Evolutionary conservation across 1,140 invertebrate genomes (phyloP).

Genomic region (Magallana angulata): DNA sequence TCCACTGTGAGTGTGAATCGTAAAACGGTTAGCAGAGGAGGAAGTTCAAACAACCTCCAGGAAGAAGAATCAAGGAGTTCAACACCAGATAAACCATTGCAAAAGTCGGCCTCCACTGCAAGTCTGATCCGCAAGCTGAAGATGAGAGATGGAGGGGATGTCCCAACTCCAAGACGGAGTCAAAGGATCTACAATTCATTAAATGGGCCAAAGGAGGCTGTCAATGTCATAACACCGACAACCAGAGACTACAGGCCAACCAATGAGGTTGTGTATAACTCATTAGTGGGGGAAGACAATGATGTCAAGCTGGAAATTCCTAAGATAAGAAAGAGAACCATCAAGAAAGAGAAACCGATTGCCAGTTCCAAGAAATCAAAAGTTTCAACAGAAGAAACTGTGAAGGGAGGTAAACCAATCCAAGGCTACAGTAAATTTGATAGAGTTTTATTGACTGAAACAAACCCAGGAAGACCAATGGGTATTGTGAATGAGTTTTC

Average conservation of each 20-base stretch:
- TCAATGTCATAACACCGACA: background rate
- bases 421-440: constrained; percentile 20
- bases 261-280: constrained; percentile 23
- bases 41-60: background rate
- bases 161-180: constrained; percentile 27
- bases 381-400: background rate
- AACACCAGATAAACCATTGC: constrained; percentile 13
- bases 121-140: constrained; percentile 17
- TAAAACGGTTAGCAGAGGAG: background rate
- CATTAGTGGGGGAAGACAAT: constrained; percentile 4
- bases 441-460: background rate
- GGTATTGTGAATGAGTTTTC: background rate
- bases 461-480: background rate
- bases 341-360: background rate
- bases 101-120: constrained; percentile 1
- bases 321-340: constrained; percentile 32
- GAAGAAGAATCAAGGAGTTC: background rate
- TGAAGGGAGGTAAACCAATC: background rate
- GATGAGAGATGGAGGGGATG: constrained; percentile 11
- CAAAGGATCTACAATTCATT: constrained; percentile 36
- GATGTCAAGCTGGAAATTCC: constrained; percentile 35
- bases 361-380: background rate
- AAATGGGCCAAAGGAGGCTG: background rate
- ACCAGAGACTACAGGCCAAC: background rate
- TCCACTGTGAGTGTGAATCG: background rate